A percentile compares a stretch with the other conserved stretches of the same genome.
Evolutionary conservation across 30 jellyfish, hydroid and myxozoan genomes (phyloP).

Genomic region (Chironex yamaguchii): DNA sequence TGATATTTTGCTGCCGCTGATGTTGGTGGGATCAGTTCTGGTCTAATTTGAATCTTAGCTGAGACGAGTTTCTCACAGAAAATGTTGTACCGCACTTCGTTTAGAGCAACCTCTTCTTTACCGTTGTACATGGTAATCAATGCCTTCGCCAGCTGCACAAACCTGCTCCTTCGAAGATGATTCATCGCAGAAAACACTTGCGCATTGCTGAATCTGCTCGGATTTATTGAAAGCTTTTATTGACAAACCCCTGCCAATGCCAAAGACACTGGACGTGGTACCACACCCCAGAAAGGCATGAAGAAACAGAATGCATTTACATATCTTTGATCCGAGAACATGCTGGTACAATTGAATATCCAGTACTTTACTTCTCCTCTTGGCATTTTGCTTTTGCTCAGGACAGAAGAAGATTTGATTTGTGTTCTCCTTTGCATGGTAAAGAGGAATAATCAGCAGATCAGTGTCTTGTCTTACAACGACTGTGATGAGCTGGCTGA

Average conservation of each 20-base stretch:
- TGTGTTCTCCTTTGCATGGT: constrained; percentile 44
- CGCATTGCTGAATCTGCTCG: not conserved
- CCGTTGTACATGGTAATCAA: constrained; percentile 6
- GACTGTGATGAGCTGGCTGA: constrained; percentile 15
- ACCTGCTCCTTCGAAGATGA: constrained; percentile 19
- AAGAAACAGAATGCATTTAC: constrained; percentile 8
- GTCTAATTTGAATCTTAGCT: constrained; percentile 28
- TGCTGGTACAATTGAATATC: too few species aligned
- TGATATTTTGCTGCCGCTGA: constrained; percentile 55
- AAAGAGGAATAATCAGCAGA: constrained; percentile 51
- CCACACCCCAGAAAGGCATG: constrained; percentile 65
- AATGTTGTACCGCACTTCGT: not conserved
- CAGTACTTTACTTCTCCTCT: too few species aligned
- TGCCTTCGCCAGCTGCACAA: constrained; percentile 39
- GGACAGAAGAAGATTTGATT: too few species aligned
- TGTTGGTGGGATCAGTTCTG: constrained; percentile 41
- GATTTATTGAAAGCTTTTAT: not conserved
- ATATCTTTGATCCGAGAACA: constrained; percentile 19
- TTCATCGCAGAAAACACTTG: constrained; percentile 14
- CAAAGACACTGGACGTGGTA: constrained; percentile 47
- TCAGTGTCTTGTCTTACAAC: constrained; percentile 61
- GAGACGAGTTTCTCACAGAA: not conserved
- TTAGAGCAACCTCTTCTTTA: constrained; percentile 1
- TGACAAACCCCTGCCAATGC: too few species aligned
- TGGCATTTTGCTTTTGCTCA: too few species aligned